Evolutionary conservation across 1,140 invertebrate species (phyloP).

Genomic region (Mizuhopecten yessoensis): DNA sequence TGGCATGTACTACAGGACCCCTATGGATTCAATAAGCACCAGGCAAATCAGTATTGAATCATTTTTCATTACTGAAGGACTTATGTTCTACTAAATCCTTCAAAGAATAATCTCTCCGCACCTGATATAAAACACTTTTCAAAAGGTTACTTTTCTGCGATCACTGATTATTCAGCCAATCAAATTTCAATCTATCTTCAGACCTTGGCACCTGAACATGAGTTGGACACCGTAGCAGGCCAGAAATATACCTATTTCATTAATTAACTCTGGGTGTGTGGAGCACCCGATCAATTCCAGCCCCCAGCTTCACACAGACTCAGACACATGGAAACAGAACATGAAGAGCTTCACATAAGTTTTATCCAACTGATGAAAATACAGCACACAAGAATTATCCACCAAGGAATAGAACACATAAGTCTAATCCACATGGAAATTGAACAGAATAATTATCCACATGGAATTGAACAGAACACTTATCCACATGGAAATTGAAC

Average conservation of each 20-base stretch:
- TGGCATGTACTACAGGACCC: not conserved
- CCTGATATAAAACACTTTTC: not conserved
- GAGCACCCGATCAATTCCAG: not conserved
- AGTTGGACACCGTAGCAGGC: not conserved
- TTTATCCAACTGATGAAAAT: no score
- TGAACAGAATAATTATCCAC: no score
- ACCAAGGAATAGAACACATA: no score
- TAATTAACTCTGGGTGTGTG: not conserved
- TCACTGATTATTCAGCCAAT: constrained; percentile 5
- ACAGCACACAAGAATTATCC: no score
- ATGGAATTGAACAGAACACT: no score
- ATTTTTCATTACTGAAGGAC: constrained; percentile 16
- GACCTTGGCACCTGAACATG: not conserved
- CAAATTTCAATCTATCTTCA: not conserved
- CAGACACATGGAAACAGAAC: not conserved
- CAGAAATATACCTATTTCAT: constrained; percentile 31
- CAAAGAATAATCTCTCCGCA: constrained; percentile 32
- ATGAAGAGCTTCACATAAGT: no score
- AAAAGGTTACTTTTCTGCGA: not conserved
- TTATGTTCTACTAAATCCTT: not conserved
- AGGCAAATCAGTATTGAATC: not conserved
- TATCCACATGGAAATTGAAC: no score
- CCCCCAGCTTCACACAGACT: not conserved
- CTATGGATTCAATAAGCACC: not conserved
- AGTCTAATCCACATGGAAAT: no score